These are phyloP conservation scores for Mnemiopsis leidyi DNA, from an alignment of 37 sponge, comb jelly and placozoan genomes.

Conservation along the genomic window DNA sequence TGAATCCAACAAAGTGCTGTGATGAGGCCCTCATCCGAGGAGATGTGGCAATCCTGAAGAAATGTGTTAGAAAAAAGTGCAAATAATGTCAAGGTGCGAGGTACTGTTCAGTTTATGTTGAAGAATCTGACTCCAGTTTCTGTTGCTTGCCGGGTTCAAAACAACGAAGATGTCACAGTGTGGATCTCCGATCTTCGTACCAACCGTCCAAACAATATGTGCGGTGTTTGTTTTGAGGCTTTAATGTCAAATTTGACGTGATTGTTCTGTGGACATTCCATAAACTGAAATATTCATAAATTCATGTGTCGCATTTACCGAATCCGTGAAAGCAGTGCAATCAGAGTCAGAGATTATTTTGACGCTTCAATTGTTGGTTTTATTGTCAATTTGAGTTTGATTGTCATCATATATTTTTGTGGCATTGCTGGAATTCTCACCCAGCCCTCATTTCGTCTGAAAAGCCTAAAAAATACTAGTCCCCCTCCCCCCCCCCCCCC, in stretches of 20 bases:
- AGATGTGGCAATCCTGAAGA: not conserved
- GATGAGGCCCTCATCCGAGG: not conserved
- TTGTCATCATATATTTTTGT: no score
- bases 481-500: no score
- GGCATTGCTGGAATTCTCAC: no score
- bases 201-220: constrained; percentile 26
- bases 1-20: not conserved
- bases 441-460: no score
- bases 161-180: not conserved
- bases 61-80: not conserved
- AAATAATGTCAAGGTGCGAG: not conserved
- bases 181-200: not conserved
- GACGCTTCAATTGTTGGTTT: no score
- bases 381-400: no score
- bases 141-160: not conserved
- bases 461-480: no score
- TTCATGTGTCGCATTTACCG: no score
- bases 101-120: constrained; percentile 4
- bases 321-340: no score
- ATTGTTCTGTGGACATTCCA: not conserved
- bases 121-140: constrained; percentile 22
- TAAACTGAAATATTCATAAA: no score
- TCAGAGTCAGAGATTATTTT: no score
- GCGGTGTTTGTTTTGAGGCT: constrained; percentile 24
- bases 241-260: not conserved